Conservation (phyloP, 2,113 vertebrate genomes). For the Acrocephalus arundinaceus region DNA sequence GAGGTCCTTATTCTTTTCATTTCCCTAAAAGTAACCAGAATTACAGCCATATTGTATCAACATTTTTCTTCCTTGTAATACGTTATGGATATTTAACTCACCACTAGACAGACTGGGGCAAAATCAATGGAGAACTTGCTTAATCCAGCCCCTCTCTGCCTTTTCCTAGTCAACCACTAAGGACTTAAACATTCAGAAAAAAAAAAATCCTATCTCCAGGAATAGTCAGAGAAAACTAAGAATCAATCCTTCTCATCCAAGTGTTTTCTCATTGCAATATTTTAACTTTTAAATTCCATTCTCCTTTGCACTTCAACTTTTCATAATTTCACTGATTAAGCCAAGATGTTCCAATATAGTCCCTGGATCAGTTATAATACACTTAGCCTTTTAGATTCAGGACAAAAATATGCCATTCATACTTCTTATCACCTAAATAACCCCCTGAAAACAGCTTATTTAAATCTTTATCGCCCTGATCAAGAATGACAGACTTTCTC, state of each 20-base stretch:
- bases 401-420: conserved; percentile 17
- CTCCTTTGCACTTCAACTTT: background rate
- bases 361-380: background rate
- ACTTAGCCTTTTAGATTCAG: background rate
- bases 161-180: background rate
- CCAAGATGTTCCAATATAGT: background rate
- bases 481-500: background rate
- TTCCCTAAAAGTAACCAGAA: background rate
- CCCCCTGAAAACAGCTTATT: background rate
- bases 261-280: background rate
- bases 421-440: conserved; percentile 16
- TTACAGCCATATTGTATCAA: background rate
- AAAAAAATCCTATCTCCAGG: background rate
- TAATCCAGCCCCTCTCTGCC: background rate
- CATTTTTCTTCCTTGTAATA: background rate
- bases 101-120: background rate
- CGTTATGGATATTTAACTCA: rapidly evolving
- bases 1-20: background rate
- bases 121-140: background rate
- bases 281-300: background rate
- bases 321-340: background rate
- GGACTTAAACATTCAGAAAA: background rate
- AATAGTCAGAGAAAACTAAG: background rate
- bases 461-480: background rate
- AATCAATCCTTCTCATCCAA: background rate